These are phyloP conservation scores for Orthosia gothica DNA, from an alignment of 2,888 invertebrate species.

Conservation along the genomic window DNA sequence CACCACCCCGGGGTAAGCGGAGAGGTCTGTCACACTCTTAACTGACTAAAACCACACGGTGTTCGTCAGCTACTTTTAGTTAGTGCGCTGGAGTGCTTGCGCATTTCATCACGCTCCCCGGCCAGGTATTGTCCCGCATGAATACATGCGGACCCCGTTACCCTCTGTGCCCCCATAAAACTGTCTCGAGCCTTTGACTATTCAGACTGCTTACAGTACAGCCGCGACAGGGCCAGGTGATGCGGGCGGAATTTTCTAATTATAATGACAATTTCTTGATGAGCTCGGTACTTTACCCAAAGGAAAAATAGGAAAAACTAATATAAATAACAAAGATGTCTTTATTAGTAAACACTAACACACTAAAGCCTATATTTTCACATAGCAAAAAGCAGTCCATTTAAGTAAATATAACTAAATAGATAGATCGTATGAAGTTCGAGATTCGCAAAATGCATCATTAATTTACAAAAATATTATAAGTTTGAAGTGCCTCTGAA, in stretches of 20 bases:
- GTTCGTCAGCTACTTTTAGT: too few relatives aligned
- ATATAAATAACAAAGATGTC: conserved; percentile 47
- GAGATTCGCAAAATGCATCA: conserved; percentile 37
- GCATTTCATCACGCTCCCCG: too few relatives aligned
- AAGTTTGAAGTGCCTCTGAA: conserved; percentile 11
- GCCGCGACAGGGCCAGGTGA: not conserved
- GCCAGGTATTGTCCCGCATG: too few relatives aligned
- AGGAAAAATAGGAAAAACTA: not conserved
- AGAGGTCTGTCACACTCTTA: too few relatives aligned
- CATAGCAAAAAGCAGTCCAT: conserved; percentile 54
- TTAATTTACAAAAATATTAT: conserved; percentile 20
- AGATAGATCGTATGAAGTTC: conserved; percentile 3
- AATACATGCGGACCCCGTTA: too few relatives aligned
- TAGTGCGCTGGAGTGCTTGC: too few relatives aligned
- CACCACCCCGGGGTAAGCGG: too few relatives aligned
- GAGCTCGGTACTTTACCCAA: not conserved
- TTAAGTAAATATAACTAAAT: conserved; percentile 28
- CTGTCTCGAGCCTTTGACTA: too few relatives aligned
- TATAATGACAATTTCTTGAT: not conserved
- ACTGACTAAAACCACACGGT: too few relatives aligned
- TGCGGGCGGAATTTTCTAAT: not conserved
- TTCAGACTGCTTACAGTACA: too few relatives aligned
- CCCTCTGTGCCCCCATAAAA: too few relatives aligned
- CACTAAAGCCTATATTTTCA: conserved; percentile 39
- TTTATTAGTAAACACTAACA: conserved; percentile 53